phyloP scores from a whole-genome alignment of 2,797 vertebrate species.

The Tenualosa ilisha region DNA sequence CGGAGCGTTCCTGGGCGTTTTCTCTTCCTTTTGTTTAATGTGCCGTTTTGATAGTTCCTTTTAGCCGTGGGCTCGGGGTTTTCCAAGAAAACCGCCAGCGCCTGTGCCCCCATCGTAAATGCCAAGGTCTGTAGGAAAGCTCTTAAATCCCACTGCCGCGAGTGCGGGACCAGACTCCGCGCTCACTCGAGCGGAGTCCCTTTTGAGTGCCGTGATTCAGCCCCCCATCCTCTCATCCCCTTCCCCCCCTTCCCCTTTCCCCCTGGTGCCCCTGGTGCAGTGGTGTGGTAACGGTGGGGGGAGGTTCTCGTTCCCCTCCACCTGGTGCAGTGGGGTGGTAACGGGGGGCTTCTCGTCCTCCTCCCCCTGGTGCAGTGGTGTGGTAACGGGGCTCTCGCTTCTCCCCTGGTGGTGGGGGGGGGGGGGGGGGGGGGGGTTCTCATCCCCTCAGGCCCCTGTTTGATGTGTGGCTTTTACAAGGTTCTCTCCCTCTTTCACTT shows the following conservation, averaged over 20 bases:
- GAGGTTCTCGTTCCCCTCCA: too few relatives aligned
- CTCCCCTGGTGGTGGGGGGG: neutral
- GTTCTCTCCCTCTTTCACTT: neutral
- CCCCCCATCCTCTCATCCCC: too few relatives aligned
- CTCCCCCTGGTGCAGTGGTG: neutral
- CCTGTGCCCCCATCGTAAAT: neutral
- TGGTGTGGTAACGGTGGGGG: too few relatives aligned
- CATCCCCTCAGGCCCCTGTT: neutral
- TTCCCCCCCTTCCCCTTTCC: too few relatives aligned
- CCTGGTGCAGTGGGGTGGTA: neutral
- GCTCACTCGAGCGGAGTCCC: neutral
- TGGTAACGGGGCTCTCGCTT: neutral
- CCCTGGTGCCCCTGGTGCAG: too few relatives aligned
- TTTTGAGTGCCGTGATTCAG: too few relatives aligned
- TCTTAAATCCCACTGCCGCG: neutral
- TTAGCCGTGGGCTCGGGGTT: neutral
- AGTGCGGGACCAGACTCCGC: neutral
- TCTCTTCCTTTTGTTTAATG: slow-evolving; percentile 9
- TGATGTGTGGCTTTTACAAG: neutral
- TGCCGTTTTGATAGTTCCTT: slow-evolving; percentile 17
- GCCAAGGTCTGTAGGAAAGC: slow-evolving; percentile 22
- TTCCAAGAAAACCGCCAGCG: slow-evolving; percentile 13
- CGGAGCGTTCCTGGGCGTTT: slow-evolving; percentile 1
- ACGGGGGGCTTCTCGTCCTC: neutral
- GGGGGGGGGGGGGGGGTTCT: neutral